Conservation (phyloP, 1,140 invertebrate species). For the Cyclargus thomasi region DNA sequence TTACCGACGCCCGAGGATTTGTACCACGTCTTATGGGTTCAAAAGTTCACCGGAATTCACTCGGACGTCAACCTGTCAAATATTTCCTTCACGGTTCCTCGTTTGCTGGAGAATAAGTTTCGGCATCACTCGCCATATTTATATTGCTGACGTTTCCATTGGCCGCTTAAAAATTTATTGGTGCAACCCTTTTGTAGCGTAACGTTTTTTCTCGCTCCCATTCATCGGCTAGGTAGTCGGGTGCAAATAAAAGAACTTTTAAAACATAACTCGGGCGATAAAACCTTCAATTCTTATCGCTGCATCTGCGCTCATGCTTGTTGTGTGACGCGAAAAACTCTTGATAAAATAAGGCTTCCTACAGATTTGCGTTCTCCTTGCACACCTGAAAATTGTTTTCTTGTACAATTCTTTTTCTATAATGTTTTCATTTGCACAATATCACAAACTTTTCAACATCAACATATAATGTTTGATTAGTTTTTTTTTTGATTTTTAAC, state of each 20-base stretch:
- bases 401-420: too few relatives aligned
- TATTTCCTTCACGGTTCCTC: not conserved
- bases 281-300: conserved; percentile 13
- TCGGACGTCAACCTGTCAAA: not conserved
- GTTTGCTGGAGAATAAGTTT: not conserved
- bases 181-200: not conserved
- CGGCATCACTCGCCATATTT: not conserved
- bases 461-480: too few relatives aligned
- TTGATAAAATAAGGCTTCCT: conserved; percentile 2
- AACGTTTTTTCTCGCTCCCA: not conserved
- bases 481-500: too few relatives aligned
- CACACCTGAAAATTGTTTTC: too few relatives aligned
- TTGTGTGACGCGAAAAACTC: conserved; percentile 9
- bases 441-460: too few relatives aligned
- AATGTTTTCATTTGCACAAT: too few relatives aligned
- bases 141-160: not conserved
- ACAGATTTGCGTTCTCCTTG: not conserved
- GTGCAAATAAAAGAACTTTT: not conserved
- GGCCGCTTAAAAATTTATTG: too few relatives aligned
- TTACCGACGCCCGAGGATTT: conserved; percentile 18
- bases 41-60: not conserved
- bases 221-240: not conserved
- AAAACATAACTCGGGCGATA: not conserved
- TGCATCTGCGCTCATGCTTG: conserved; percentile 13
- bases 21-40: conserved; percentile 14